Evolutionary conservation across 2,888 invertebrate species (phyloP).

Genomic region (Morpho helenor): DNA sequence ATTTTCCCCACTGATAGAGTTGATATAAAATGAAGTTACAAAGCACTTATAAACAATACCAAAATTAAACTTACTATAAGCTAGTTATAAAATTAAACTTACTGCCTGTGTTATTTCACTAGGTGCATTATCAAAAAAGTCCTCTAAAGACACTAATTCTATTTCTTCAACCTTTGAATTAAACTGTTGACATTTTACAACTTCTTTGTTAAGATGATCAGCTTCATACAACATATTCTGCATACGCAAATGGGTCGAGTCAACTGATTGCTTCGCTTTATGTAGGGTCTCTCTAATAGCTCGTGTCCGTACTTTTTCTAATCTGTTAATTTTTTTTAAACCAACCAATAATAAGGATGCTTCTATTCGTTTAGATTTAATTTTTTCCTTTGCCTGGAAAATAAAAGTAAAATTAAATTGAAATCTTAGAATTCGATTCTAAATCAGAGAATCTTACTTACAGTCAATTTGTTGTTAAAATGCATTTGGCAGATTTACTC

Average conservation of each 20-base stretch:
- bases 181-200: constrained; percentile 95
- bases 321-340: constrained; percentile 92
- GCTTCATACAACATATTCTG: constrained; percentile 97
- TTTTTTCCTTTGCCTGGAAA: constrained; percentile 77
- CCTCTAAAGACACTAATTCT: constrained; percentile 89
- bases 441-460: neutral
- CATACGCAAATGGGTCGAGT: constrained; percentile 92
- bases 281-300: constrained; percentile 89
- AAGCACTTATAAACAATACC: no score
- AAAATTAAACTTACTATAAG: no score
- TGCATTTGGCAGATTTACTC: no score
- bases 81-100: constrained; percentile 39
- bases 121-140: constrained; percentile 91
- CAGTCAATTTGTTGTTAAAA: no score
- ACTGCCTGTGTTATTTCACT: constrained; percentile 83
- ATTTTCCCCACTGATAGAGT: no score
- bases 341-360: constrained; percentile 89
- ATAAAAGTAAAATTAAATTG: neutral
- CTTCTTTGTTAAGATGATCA: constrained; percentile 95
- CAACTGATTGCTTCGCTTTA: constrained; percentile 92
- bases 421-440: neutral
- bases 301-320: constrained; percentile 93
- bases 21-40: no score
- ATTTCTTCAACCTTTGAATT: constrained; percentile 97
- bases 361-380: constrained; percentile 83